phyloP scores from a whole-genome alignment of 2,888 invertebrate genomes.

The Unio delphinus region DNA sequence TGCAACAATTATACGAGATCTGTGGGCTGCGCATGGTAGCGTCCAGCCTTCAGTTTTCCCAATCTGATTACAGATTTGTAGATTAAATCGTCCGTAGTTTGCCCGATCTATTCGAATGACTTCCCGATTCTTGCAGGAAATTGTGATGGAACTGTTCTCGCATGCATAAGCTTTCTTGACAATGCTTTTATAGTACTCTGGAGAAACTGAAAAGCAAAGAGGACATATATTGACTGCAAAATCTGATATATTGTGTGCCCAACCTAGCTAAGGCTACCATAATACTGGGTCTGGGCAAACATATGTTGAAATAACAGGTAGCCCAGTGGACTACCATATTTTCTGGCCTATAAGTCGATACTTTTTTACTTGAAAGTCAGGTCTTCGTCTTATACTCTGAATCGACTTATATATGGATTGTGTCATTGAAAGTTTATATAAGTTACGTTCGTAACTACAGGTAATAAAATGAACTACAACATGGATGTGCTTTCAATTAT shows the following conservation, averaged over 20 bases:
- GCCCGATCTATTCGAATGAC: conserved; percentile 92
- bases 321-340: too few relatives aligned
- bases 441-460: too few relatives aligned
- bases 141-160: conserved; percentile 90
- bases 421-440: too few relatives aligned
- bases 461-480: too few relatives aligned
- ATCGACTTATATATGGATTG: too few relatives aligned
- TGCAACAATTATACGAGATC: conserved; percentile 88
- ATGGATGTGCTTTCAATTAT: too few relatives aligned
- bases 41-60: conserved; percentile 94
- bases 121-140: conserved; percentile 88
- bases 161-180: conserved; percentile 89
- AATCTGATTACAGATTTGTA: conserved; percentile 95
- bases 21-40: conserved; percentile 94
- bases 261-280: too few relatives aligned
- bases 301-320: too few relatives aligned
- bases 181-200: conserved; percentile 21
- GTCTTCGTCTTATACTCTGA: too few relatives aligned
- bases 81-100: conserved; percentile 93
- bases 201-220: conserved; percentile 18
- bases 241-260: neutral
- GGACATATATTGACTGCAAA: neutral
- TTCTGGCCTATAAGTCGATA: too few relatives aligned
- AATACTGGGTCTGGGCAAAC: too few relatives aligned
- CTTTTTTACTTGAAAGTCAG: too few relatives aligned